These are phyloP conservation scores for Colossoma macropomum DNA, from an alignment of 2,113 vertebrate species.

Conservation along the genomic window DNA sequence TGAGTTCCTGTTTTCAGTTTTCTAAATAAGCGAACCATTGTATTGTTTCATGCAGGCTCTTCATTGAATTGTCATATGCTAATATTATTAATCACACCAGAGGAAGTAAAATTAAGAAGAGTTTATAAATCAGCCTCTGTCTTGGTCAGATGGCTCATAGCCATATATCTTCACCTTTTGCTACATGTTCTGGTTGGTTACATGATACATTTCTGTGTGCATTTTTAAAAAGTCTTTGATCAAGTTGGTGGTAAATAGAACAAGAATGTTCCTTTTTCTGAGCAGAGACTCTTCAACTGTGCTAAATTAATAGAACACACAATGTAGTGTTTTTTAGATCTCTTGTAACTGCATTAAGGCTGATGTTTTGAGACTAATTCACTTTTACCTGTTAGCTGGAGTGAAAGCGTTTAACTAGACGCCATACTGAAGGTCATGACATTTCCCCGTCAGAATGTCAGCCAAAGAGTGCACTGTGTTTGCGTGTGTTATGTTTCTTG, in stretches of 20 bases:
- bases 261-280: background rate
- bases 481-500: too few species aligned
- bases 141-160: background rate
- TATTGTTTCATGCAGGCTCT: background rate
- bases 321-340: background rate
- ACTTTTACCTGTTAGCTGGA: background rate
- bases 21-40: conserved; percentile 1
- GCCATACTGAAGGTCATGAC: conserved; percentile 12
- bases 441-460: conserved; percentile 1
- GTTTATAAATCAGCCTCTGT: background rate
- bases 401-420: background rate
- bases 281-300: background rate
- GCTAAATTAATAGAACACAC: background rate
- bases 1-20: conserved; percentile 43
- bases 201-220: background rate
- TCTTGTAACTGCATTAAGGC: background rate
- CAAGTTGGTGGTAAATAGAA: background rate
- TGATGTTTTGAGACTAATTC: background rate
- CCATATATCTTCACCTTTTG: background rate
- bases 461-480: background rate
- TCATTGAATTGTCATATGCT: background rate
- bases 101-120: background rate
- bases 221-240: background rate
- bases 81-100: too few species aligned
- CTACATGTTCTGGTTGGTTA: background rate